Evolutionary conservation across 1,140 invertebrate genomes (phyloP).

Genomic region (Papilio polyxenes): DNA sequence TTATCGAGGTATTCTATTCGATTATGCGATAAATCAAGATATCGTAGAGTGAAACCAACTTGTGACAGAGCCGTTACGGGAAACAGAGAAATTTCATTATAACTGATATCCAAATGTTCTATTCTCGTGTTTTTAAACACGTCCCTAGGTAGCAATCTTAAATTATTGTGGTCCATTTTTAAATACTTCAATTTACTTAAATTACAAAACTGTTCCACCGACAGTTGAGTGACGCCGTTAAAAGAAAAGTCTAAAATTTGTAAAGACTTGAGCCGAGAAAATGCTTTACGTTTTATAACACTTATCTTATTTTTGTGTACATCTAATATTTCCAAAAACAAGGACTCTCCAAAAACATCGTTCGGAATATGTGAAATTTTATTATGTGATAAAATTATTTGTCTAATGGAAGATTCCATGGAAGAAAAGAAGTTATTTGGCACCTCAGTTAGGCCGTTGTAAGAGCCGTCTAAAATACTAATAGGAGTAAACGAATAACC

Average conservation of each 20-base stretch:
- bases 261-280: slow-evolving; percentile 86
- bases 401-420: slow-evolving; percentile 83
- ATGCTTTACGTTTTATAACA: slow-evolving; percentile 87
- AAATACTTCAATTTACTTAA: slow-evolving; percentile 88
- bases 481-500: slow-evolving; percentile 82
- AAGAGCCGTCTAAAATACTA: slow-evolving; percentile 86
- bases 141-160: slow-evolving; percentile 88
- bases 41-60: slow-evolving; percentile 87
- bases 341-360: slow-evolving; percentile 86
- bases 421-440: slow-evolving; percentile 84
- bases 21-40: slow-evolving; percentile 90
- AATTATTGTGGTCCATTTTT: slow-evolving; percentile 87
- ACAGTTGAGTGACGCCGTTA: slow-evolving; percentile 88
- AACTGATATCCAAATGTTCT: slow-evolving; percentile 89
- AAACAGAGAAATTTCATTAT: slow-evolving; percentile 89
- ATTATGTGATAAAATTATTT: slow-evolving; percentile 88
- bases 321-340: slow-evolving; percentile 87
- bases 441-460: slow-evolving; percentile 84
- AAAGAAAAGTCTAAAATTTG: slow-evolving; percentile 90
- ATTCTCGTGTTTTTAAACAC: slow-evolving; percentile 90
- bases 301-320: slow-evolving; percentile 88
- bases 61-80: slow-evolving; percentile 87
- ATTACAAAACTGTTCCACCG: slow-evolving; percentile 91
- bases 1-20: slow-evolving; percentile 92
- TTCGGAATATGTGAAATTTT: slow-evolving; percentile 85